Base-by-base conservation (phyloP, 1,140 invertebrate species). In the Homalodisca vitripennis region DNA sequence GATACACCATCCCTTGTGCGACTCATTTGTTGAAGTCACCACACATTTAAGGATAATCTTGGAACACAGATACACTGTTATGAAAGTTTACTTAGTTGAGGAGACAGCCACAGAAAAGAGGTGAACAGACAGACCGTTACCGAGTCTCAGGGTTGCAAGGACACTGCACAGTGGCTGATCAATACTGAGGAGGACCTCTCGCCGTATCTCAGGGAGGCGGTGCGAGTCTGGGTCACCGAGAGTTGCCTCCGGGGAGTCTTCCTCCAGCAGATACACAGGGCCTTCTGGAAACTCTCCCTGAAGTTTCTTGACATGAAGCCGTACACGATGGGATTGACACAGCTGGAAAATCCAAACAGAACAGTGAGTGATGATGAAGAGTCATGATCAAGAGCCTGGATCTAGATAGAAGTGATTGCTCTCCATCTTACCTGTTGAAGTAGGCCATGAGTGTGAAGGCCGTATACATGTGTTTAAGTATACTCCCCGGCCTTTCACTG, bases 231-330 rank as follows among this genome's bases (percentile, higher is more conserved):
- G 10, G 74, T 77, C 27, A 79, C 26, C 1, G 76, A 76, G 0
- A 71, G 48, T 27, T 74, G 63, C 14, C 78, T 69, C 26, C 64
- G 70, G 1, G 70, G 66, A 24, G 47, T 14, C 3, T 53, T 53
- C 14, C 51, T 26, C 3, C 77, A 73, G 66, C 81, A 82, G 27
- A 76, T 72, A 71, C 77, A 77, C n/a, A 84, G 73, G 0, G 82
- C 81, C 72, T 76, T 80, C 26, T 79, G 77, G 75, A 87, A 87
- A 32, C 87, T 88, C 71, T 89, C 83, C 62, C 90, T 80, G 79
- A 92, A 92, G 79, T 88, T 90, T 74, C 87, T 87, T 2, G 90
- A 92, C 88, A 92, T 91, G 78, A 92, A 92, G 27, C 89, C 90
- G 77, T 92, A 92, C 12, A 92, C 84, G 47, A 92, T 84, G 10